A percentile compares a stretch with the other conserved stretches of the same genome.
Conservation (phyloP, 2,888 invertebrate species). For the Eurois occulta region DNA sequence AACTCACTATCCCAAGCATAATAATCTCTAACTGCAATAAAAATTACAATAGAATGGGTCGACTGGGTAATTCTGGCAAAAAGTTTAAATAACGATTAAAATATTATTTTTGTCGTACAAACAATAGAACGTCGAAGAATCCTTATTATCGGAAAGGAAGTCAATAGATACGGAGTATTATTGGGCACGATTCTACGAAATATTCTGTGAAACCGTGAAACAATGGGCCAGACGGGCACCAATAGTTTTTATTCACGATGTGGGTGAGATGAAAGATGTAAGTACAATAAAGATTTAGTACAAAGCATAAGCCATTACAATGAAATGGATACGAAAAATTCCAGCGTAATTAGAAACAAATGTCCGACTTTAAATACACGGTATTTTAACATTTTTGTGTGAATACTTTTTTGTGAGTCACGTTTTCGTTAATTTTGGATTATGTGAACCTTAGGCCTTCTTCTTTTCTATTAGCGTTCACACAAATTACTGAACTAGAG, state of each 20-base stretch:
- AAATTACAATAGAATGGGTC: slow-evolving; percentile 78
- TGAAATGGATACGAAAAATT: slow-evolving; percentile 48
- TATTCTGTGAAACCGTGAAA: slow-evolving; percentile 79
- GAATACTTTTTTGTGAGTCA: slow-evolving; percentile 44
- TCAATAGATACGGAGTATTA: slow-evolving; percentile 86
- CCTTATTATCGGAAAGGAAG: slow-evolving; percentile 88
- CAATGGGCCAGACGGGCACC: slow-evolving; percentile 76
- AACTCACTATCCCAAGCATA: slow-evolving; percentile 71
- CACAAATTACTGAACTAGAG: background rate
- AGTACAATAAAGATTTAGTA: slow-evolving; percentile 61
- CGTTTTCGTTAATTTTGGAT: slow-evolving; percentile 23
- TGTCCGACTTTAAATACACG: slow-evolving; percentile 43
- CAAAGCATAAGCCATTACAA: slow-evolving; percentile 64
- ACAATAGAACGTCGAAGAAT: slow-evolving; percentile 82
- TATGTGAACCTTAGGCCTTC: background rate
- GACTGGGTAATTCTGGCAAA: slow-evolving; percentile 75
- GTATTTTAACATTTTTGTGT: slow-evolving; percentile 29
- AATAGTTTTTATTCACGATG: slow-evolving; percentile 78
- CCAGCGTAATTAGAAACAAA: slow-evolving; percentile 61
- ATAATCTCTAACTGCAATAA: slow-evolving; percentile 81
- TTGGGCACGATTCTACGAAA: slow-evolving; percentile 82
- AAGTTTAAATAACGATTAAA: slow-evolving; percentile 85
- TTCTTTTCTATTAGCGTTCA: background rate
- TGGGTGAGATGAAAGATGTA: slow-evolving; percentile 66
- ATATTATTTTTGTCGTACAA: slow-evolving; percentile 85